A percentile compares a stretch with the other conserved stretches of the same genome.
Evolutionary conservation across 2,797 vertebrate genomes (phyloP).

Genomic region (Mastacembelus armatus): DNA sequence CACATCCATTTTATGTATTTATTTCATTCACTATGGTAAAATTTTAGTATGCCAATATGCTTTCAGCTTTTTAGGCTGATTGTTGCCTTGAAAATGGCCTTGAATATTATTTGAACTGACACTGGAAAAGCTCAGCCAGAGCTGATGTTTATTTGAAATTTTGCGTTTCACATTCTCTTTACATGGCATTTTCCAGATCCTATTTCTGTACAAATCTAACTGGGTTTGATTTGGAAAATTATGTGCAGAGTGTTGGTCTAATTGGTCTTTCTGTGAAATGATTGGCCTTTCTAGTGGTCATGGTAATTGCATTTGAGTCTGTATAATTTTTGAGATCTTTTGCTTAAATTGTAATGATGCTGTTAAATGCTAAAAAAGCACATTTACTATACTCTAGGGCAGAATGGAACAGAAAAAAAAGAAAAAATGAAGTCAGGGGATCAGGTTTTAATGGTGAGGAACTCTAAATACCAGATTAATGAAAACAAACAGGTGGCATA

Average conservation of each 20-base stretch:
- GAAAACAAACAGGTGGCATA: too few relatives aligned
- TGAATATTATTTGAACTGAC: slow-evolving; percentile 6
- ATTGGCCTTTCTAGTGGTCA: not conserved
- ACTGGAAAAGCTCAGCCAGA: not conserved
- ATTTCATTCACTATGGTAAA: not conserved
- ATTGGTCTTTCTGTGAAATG: not conserved
- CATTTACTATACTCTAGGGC: too few relatives aligned
- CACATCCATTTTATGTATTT: not conserved
- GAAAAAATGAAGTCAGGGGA: too few relatives aligned
- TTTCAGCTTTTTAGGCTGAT: not conserved
- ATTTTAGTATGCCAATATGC: not conserved
- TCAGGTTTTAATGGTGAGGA: too few relatives aligned
- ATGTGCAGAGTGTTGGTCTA: not conserved
- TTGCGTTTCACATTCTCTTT: not conserved
- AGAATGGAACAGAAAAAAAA: too few relatives aligned
- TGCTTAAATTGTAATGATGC: too few relatives aligned
- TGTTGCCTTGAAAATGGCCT: slow-evolving; percentile 10
- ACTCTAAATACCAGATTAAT: too few relatives aligned
- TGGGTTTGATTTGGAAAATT: slow-evolving; percentile 4
- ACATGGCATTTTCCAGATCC: slow-evolving; percentile 4
- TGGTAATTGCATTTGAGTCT: not conserved
- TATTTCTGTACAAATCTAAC: not conserved
- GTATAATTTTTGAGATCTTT: not conserved
- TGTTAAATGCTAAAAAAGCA: too few relatives aligned
- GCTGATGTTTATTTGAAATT: slow-evolving; percentile 5